Base-by-base conservation (phyloP, 1,140 invertebrate species). In the Prorops nasuta region DNA sequence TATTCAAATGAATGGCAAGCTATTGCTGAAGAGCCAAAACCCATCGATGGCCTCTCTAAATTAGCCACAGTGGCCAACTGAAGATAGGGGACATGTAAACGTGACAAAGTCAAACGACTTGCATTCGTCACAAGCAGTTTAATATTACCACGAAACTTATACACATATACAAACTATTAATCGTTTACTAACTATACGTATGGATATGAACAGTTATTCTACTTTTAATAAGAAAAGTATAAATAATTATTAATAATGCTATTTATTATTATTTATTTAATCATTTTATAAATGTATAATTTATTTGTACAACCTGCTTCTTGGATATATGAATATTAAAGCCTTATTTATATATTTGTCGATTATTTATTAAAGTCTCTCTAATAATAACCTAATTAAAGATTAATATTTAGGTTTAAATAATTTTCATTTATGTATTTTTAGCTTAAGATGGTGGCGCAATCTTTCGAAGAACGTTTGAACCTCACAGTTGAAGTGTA, bases 1-100 rank as follows among this genome's bases (percentile, higher is more conserved):
- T 48, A 60, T 8, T 28, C 7, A 2, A 22, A 58, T 10, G 51
- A 60, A 2, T 60, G 56, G 56, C 51, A 54, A 1, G 17, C 54
- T 7, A 43, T 28, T 10, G 37, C 24, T 8, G 49, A 24, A n/a
- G 47, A 48, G 18, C n/a, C 15, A 17, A 36, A 15, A 12, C 15
- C 38, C 3, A 24, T 15, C 20, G 22, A 38, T 4, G 16, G 24
- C 8, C 4, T 6, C 1, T 12, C 43, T n/a, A n/a, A n/a, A n/a
- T n/a, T n/a, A n/a, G n/a, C n/a, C n/a, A n/a, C n/a, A n/a, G n/a
- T n/a, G n/a, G 24, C 24, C 4, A 28, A 28, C 24, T 28, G 24
- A 28, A 34, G 28, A 12, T 14, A 34, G 19, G 32, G 7, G 19
- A 51, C 15, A 28, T 28, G 9, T 14, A 24, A 28, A 28, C 24